Base-by-base conservation (phyloP, 2,888 invertebrate species). In the Nudaria mundana region DNA sequence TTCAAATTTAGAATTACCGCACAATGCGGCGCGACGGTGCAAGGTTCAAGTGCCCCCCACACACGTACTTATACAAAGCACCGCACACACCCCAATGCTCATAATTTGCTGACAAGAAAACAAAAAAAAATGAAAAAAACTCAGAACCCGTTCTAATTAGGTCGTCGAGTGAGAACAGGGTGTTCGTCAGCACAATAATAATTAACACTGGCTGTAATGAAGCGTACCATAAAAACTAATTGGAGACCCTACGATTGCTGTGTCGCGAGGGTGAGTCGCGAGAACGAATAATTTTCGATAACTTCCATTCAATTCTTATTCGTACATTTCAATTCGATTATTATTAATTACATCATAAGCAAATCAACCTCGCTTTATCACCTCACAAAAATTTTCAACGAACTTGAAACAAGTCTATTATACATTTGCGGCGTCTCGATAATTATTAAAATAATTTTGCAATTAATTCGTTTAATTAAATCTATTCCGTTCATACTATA, bases 121-220 rank as follows among this genome's bases (percentile, higher is more conserved):
- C 75, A 78, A 77, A 77, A 77, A n/a, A n/a, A 74, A 71, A 8
- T 18, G 58, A 53, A 60, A 64, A 77, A 81, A 76, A 74, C 71
- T 56, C 66, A 59, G 65, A 72, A 67, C 75, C 66, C 74, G 77
- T 76, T 78, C 81, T 85, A 86, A 87, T 86, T 86, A 86, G 84
- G 84, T 85, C 81, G 83, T 81, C 74, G 82, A 84, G 79, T 82
- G 82, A 79, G 81, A 80, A 80, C 77, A 77, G 76, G 78, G 81
- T 78, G 78, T 81, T 84, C 83, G 82, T 82, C 78, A 81, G 81
- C 83, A 82, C 84, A 83, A 85, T 84, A 85, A 86, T 86, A 86
- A 86, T 86, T 85, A 87, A 85, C 85, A 85, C 84, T 79, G 83
- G 71, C 74, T 80, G 84, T 86, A 87, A 88, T 87, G 84, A 85